Conservation (phyloP, 2,888 invertebrate genomes). For the Chesias legatella region DNA sequence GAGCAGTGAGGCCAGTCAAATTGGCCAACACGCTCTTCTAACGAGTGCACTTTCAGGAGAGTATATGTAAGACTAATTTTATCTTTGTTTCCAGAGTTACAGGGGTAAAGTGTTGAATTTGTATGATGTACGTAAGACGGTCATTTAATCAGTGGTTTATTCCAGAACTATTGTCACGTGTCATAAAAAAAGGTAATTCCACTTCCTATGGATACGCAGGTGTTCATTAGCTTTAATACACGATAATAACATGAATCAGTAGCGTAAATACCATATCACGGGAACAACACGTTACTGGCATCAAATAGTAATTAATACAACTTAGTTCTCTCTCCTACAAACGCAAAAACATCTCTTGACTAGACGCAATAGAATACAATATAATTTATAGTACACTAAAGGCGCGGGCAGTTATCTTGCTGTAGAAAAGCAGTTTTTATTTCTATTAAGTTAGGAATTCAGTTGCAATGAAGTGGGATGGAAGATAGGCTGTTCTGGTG, state of each 20-base stretch:
- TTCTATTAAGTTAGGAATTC: constrained; percentile 8
- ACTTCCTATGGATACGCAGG: constrained; percentile 7
- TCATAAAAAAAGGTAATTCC: too few relatives aligned
- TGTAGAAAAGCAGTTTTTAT: constrained; percentile 2
- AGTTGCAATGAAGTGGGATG: constrained; percentile 8
- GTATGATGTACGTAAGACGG: too few relatives aligned
- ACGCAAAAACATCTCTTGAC: not conserved
- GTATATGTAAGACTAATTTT: too few relatives aligned
- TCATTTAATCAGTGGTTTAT: too few relatives aligned
- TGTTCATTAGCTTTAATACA: constrained; percentile 11
- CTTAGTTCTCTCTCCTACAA: constrained; percentile 1
- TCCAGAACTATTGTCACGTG: too few relatives aligned
- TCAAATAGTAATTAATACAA: constrained; percentile 10
- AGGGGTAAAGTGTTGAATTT: too few relatives aligned
- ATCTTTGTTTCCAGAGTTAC: too few relatives aligned
- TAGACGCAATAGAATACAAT: not conserved
- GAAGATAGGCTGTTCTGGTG: constrained; percentile 31
- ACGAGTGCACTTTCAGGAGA: too few relatives aligned
- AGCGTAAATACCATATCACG: constrained; percentile 41
- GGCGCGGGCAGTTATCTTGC: not conserved
- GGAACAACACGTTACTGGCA: constrained; percentile 30
- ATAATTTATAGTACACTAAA: not conserved
- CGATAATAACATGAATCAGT: constrained; percentile 24
- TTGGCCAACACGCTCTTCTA: too few relatives aligned
- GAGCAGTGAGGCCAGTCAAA: too few relatives aligned